Evolutionary conservation across 2,113 vertebrate genomes (phyloP).

Genomic region (Aptenodytes forsteri): DNA sequence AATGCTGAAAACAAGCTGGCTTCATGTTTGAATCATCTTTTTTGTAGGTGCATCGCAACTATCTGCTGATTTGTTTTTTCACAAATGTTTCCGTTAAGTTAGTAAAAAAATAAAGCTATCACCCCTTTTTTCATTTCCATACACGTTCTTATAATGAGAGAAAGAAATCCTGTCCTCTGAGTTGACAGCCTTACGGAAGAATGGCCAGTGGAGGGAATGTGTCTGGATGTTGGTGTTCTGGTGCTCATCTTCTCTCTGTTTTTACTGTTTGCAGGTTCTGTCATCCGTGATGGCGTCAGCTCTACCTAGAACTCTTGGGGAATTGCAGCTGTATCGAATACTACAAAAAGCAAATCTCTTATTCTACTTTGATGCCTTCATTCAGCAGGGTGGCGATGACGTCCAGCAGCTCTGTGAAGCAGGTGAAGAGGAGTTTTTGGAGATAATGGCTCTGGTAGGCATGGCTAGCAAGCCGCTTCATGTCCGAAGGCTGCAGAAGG

Average conservation of each 20-base stretch:
- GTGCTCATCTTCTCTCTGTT: neutral
- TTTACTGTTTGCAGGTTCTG: conserved; percentile 54
- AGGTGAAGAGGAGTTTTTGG: conserved; percentile 96
- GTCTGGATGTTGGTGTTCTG: rapidly evolving
- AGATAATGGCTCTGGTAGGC: conserved; percentile 97
- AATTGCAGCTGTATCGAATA: conserved; percentile 96
- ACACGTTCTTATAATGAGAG: neutral
- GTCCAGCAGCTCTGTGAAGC: conserved; percentile 98
- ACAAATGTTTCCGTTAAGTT: neutral
- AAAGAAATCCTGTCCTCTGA: neutral
- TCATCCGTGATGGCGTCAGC: conserved; percentile 89
- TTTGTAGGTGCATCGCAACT: neutral
- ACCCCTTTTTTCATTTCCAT: neutral
- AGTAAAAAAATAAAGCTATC: neutral
- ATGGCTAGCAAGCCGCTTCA: conserved; percentile 99
- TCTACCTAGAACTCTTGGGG: conserved; percentile 94
- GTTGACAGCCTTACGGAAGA: neutral
- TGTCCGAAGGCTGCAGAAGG: conserved; percentile 93
- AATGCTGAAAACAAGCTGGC: conserved; percentile 16
- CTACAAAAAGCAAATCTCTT: conserved; percentile 94
- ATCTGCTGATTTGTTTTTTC: neutral
- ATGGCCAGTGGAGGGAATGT: rapidly evolving
- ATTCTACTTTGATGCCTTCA: conserved; percentile 97
- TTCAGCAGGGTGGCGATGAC: conserved; percentile 97
- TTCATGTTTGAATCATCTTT: neutral